phyloP scores from a whole-genome alignment of 2,888 invertebrate species.

The Sinhomidia bicolor region DNA sequence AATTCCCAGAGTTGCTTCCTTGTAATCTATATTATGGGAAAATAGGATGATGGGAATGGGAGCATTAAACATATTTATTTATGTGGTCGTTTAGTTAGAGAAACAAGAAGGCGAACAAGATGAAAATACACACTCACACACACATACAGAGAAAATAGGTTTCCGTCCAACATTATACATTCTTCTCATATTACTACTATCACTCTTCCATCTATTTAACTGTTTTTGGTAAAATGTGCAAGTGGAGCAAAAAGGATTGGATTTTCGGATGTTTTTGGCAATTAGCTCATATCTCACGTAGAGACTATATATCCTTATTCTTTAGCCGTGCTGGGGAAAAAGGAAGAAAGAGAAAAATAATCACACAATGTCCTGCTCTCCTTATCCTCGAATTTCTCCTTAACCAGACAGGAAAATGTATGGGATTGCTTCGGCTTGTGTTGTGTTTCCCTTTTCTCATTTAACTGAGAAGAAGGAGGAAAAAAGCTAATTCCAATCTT shows the following conservation, averaged over 20 bases:
- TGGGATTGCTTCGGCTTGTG: neutral
- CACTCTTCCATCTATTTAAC: neutral
- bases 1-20: too few species aligned
- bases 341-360: neutral
- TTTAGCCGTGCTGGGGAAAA: too few species aligned
- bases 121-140: neutral
- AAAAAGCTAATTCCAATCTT: conserved; percentile 28
- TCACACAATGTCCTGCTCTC: neutral
- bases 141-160: neutral
- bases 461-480: neutral
- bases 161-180: neutral
- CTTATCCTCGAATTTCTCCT: neutral
- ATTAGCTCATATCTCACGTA: conserved; percentile 53
- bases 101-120: conserved; percentile 4
- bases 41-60: conserved; percentile 30
- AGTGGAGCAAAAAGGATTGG: conserved; percentile 40
- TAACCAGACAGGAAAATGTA: conserved; percentile 19
- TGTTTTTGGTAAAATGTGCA: conserved; percentile 5
- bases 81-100: conserved; percentile 7
- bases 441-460: neutral
- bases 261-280: conserved; percentile 37
- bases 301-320: conserved; percentile 42
- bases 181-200: neutral
- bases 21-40: conserved; percentile 37
- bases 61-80: conserved; percentile 3